Base-by-base conservation (phyloP, 2,888 invertebrate species). In the Lobophora halterata region DNA sequence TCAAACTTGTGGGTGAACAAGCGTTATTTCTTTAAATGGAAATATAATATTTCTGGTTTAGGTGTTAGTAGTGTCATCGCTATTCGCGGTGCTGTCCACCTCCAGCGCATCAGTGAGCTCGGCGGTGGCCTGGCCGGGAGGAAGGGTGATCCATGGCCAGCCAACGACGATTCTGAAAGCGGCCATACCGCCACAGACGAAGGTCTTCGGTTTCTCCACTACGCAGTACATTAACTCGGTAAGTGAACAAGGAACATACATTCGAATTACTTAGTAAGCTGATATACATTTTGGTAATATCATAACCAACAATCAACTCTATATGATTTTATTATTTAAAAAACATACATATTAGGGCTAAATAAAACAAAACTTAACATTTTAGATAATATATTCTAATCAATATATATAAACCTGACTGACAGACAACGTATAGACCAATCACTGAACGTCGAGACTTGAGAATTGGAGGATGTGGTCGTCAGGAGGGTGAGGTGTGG, bases 211-310 rank as follows among this genome's bases (percentile, higher is more conserved):
- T 0, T 85, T 76, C 50, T 78, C 86, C 4, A 72, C 78, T 11
- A 67, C 81, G 6, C 83, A 83, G 49, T 83, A 75, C 26, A 77
- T 86, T 35, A 80, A 80, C 41, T 51, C 79, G 49, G 85, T 86
- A 61, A 43, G 47, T 28, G 16, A n/a, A 4, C 7, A 7, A 7
- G 7, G 13, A 5, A 24, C 12, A 12, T 5, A 24, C n/a, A n/a
- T n/a, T 10, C n/a, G 2, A 10, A 1, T 21, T n/a, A n/a, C n/a
- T n/a, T n/a, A n/a, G n/a, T n/a, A n/a, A n/a, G n/a, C n/a, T n/a
- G n/a, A n/a, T n/a, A n/a, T n/a, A n/a, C n/a, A n/a, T n/a, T n/a
- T n/a, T n/a, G n/a, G n/a, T n/a, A n/a, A n/a, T n/a, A n/a, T n/a
- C n/a, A n/a, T n/a, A n/a, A n/a, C n/a, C n/a, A n/a, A n/a, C n/a